Conservation (phyloP, 2,888 invertebrate species). For the Ganaspis brasiliensis region DNA sequence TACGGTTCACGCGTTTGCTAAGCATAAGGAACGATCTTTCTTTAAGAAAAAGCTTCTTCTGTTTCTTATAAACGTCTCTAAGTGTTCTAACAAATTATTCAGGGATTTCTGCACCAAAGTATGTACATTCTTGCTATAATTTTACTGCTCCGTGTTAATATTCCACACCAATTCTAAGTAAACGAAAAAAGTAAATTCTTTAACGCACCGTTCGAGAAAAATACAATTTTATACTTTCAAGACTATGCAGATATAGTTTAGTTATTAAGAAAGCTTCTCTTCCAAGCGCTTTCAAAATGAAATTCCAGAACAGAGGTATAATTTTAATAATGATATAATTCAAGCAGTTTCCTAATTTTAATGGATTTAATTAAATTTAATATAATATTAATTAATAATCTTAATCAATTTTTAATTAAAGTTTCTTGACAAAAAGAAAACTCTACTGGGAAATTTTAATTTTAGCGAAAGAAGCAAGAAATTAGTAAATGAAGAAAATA, state of each 20-base stretch:
- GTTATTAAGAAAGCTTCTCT: too few species aligned
- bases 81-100: conserved; percentile 20
- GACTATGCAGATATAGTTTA: too few species aligned
- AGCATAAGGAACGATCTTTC: not conserved
- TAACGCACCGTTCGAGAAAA: not conserved
- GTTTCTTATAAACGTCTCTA: conserved; percentile 5
- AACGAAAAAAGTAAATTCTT: conserved; percentile 18
- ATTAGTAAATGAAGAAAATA: not conserved
- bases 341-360: too few species aligned
- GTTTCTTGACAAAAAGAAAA: too few species aligned
- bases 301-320: too few species aligned
- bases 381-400: too few species aligned
- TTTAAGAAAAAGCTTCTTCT: not conserved
- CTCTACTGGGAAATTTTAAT: too few species aligned
- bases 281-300: too few species aligned
- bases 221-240: not conserved
- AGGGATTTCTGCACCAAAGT: not conserved
- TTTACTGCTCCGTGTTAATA: not conserved
- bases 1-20: not conserved
- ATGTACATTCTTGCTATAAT: not conserved
- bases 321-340: too few species aligned
- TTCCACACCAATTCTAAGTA: not conserved
- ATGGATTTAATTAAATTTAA: too few species aligned
- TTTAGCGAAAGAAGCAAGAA: too few species aligned
- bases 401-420: too few species aligned